phyloP scores from a whole-genome alignment of 2,797 vertebrate species.

The Artibeus jamaicensis region DNA sequence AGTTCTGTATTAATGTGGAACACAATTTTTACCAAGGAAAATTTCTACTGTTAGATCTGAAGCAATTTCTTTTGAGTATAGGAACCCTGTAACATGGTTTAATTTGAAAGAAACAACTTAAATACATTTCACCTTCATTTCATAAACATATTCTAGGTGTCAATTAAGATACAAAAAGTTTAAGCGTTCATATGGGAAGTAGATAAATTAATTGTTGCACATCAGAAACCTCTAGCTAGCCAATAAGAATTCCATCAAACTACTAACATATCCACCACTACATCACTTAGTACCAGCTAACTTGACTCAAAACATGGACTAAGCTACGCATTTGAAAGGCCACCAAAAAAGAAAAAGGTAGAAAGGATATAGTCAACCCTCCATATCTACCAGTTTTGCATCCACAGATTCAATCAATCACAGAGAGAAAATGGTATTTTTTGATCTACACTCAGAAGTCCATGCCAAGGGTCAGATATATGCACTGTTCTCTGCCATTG shows the following conservation, averaged over 20 bases:
- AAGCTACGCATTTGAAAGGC: background rate
- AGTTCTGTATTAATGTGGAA: background rate
- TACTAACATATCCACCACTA: background rate
- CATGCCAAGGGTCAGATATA: background rate
- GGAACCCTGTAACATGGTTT: background rate
- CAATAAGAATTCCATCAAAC: background rate
- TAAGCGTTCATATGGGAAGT: background rate
- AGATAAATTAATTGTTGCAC: background rate
- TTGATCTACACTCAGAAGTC: background rate
- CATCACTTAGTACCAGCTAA: background rate
- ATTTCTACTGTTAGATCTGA: constrained; percentile 8
- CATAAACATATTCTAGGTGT: background rate
- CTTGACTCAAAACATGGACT: background rate
- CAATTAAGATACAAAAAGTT: background rate
- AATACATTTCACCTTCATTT: constrained; percentile 10
- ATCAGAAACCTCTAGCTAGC: background rate
- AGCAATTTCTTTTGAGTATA: background rate
- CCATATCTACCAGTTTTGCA: background rate
- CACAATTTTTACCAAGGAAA: background rate
- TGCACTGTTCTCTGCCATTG: background rate
- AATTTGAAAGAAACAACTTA: background rate
- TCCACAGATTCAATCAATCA: background rate
- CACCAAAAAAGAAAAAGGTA: background rate
- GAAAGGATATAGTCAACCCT: background rate
- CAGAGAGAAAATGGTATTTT: background rate